Conservation (phyloP, 2,888 invertebrate genomes). For the Watsonalla binaria region DNA sequence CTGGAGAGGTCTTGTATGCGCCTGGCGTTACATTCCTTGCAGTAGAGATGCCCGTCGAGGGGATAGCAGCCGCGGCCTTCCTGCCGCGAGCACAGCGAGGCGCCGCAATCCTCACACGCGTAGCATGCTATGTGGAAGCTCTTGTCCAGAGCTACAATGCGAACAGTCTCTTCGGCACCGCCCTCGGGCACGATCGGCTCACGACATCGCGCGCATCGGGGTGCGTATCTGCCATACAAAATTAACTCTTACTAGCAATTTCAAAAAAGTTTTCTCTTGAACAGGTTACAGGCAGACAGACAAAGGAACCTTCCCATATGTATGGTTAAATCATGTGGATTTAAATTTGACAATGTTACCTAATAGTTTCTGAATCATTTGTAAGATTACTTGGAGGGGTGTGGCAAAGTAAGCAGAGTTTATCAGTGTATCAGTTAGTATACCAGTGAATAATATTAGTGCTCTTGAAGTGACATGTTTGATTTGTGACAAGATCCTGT, state of each 20-base stretch:
- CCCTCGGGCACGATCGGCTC: constrained; percentile 97
- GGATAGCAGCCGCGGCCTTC: constrained; percentile 98
- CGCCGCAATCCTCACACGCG: constrained; percentile 96
- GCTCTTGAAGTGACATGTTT: too few relatives aligned
- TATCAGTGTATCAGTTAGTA: too few relatives aligned
- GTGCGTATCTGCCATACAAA: constrained; percentile 85
- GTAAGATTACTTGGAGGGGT: too few relatives aligned
- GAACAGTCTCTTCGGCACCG: constrained; percentile 96
- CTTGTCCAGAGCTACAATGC: constrained; percentile 97
- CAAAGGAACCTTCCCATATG: too few relatives aligned
- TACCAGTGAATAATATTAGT: too few relatives aligned
- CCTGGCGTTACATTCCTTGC: constrained; percentile 96
- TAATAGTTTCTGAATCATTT: too few relatives aligned
- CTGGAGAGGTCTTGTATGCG: constrained; percentile 94
- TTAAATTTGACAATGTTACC: too few relatives aligned
- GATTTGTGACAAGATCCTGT: too few relatives aligned
- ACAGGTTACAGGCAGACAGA: too few relatives aligned
- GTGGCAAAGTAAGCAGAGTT: too few relatives aligned
- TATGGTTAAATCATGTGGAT: too few relatives aligned
- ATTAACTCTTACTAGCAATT: neutral
- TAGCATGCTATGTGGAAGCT: constrained; percentile 98
- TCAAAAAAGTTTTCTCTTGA: neutral
- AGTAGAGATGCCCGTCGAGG: constrained; percentile 95
- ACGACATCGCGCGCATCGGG: constrained; percentile 96
- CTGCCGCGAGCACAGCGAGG: constrained; percentile 93